phyloP scores from a whole-genome alignment of 2,888 invertebrate genomes.

The Callimorpha dominula region DNA sequence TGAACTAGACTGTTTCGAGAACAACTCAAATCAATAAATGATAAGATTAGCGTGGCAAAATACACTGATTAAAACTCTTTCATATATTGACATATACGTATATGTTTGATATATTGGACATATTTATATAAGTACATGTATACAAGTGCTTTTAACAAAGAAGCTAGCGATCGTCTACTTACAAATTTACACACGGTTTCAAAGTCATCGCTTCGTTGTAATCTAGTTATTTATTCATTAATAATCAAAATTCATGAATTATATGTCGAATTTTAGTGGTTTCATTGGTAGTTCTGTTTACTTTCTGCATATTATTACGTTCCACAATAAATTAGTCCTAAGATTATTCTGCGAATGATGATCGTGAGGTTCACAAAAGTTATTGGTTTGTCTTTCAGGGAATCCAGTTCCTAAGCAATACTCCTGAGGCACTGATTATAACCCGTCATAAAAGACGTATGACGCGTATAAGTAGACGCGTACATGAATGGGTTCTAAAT shows the following conservation, averaged over 20 bases:
- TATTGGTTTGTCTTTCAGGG: neutral
- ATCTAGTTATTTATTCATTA: constrained; percentile 29
- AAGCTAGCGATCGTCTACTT: neutral
- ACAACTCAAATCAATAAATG: neutral
- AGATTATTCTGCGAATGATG: neutral
- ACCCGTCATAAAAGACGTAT: too few relatives aligned
- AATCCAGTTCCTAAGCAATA: neutral
- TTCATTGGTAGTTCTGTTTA: neutral
- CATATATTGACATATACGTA: neutral
- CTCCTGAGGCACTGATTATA: neutral
- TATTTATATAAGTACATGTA: neutral
- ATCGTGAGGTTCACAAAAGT: neutral
- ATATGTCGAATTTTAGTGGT: constrained; percentile 16
- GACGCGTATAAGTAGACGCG: too few relatives aligned
- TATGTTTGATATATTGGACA: neutral
- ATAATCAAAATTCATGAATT: constrained; percentile 36
- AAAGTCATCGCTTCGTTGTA: constrained; percentile 21
- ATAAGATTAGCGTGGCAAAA: constrained; percentile 9
- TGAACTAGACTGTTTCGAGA: neutral
- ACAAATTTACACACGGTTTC: neutral
- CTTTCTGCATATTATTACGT: neutral
- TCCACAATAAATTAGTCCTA: neutral
- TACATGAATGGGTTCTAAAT: too few relatives aligned
- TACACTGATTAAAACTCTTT: neutral
- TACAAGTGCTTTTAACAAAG: neutral